Evolutionary conservation across 2,113 vertebrate genomes (phyloP), one percentile per base, ranked within the genome.

Genomic region (Ammodytes marinus): DNA sequence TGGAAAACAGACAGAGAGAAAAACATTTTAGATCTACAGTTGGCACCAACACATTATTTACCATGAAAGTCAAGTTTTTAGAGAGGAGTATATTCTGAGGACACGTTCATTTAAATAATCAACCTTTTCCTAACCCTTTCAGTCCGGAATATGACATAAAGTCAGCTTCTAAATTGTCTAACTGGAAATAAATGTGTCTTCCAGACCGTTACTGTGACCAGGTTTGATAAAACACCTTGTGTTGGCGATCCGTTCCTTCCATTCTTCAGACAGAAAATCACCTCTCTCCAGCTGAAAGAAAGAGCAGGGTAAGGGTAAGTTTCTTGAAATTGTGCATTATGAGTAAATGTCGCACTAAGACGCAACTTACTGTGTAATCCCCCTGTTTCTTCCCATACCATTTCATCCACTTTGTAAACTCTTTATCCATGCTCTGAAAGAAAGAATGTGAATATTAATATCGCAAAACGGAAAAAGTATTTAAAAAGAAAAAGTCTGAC

Each of bases 341-440:
- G 0, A 46, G 8, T 13, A 58, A 52, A 77, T 42, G 39, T 42
- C 5, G 46, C 27, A 57, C 1, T 27, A 4, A 47, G 2, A 66
- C 12, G 19, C 39, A 86, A 97, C 97, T 97, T 95, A 99, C 98
- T 96, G 98, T 99, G 96, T 99, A 99, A 90, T 99, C 98, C 77
- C 97, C 97, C 27, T 99, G 98, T 92, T 99, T 99, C 94, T 99
- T 99, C 80, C 98, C 98, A 93, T 99, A 99, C 98, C 98, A 99
- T 89, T 97, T 99, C 98, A 99, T 99, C 98, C 98, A 99, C 91
- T 98, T 97, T 89, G 97, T 97, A 94, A 99, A 99, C 93, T 99
- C 98, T 92, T 95, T 96, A 90, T 99, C 98, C 98, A 99, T 99
- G 79, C 95, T 95, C 98, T 99, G 87, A 75, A 92, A 87, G n/a